Conservation (phyloP, 2,888 invertebrate species). For the Drosophila demipolita region DNA sequence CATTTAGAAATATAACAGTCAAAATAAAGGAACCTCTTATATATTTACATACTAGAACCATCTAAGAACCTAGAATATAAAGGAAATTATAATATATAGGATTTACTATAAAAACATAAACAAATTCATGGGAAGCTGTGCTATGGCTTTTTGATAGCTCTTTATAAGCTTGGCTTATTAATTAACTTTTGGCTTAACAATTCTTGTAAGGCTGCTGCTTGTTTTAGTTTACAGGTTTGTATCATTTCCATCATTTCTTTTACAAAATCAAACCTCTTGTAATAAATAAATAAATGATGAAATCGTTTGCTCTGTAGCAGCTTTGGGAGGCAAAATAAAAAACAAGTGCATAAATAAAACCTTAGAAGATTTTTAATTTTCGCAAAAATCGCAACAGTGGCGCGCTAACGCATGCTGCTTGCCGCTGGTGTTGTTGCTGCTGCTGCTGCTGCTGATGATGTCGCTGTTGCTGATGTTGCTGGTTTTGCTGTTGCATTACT, state of each 20-base stretch:
- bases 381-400: conserved; percentile 66
- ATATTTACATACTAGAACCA: conserved; percentile 53
- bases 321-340: conserved; percentile 49
- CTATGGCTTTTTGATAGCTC: conserved; percentile 63
- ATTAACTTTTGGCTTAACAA: conserved; percentile 77
- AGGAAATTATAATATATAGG: conserved; percentile 20
- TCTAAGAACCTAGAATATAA: conserved; percentile 36
- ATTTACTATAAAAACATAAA: conserved; percentile 47
- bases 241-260: conserved; percentile 14
- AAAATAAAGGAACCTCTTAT: conserved; percentile 60
- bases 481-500: conserved; percentile 47
- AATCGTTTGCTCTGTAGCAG: conserved; percentile 36
- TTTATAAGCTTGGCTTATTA: conserved; percentile 78
- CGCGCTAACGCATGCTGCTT: conserved; percentile 67
- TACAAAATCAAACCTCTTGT: neutral
- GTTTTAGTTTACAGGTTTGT: conserved; percentile 20
- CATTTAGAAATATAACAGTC: conserved; percentile 71
- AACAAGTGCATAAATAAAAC: conserved; percentile 30
- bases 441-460: conserved; percentile 40
- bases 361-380: conserved; percentile 75
- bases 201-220: conserved; percentile 73
- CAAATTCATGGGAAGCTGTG: conserved; percentile 74
- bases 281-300: conserved; percentile 6
- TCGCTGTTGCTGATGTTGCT: conserved; percentile 34
- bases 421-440: conserved; percentile 30